These are phyloP conservation scores for Caenorhabditis panamensis DNA, from an alignment of 2,888 invertebrate species.

Conservation along the genomic window DNA sequence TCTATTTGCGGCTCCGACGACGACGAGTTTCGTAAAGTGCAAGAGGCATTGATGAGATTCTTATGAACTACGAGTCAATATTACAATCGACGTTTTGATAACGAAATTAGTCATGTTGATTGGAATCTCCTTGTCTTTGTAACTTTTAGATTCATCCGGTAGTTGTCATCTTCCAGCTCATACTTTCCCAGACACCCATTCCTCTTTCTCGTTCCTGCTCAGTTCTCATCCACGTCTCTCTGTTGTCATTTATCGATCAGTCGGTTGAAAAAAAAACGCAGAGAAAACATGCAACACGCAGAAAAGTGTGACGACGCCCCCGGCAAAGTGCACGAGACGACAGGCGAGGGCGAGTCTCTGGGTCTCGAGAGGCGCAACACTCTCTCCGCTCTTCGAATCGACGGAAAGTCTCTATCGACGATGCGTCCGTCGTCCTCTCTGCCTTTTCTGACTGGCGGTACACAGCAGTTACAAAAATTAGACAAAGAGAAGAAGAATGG, in stretches of 20 bases:
- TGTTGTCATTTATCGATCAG: slow-evolving; percentile 20
- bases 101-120: too few relatives aligned
- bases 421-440: slow-evolving; percentile 2
- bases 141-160: too few relatives aligned
- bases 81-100: too few relatives aligned
- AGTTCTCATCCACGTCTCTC: not conserved
- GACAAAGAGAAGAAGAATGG: slow-evolving; percentile 7
- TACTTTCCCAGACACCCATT: too few relatives aligned
- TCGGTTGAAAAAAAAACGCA: slow-evolving; percentile 21
- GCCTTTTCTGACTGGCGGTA: slow-evolving; percentile 10
- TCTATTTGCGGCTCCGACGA: too few relatives aligned
- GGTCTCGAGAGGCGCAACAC: slow-evolving; percentile 13
- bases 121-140: too few relatives aligned
- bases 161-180: not conserved
- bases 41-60: too few relatives aligned
- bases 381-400: slow-evolving; percentile 6
- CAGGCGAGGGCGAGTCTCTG: slow-evolving; percentile 6
- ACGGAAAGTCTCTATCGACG: slow-evolving; percentile 1
- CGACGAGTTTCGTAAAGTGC: too few relatives aligned
- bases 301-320: slow-evolving; percentile 38
- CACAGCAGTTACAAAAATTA: slow-evolving; percentile 17
- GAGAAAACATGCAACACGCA: slow-evolving; percentile 23
- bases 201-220: not conserved
- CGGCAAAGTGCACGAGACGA: slow-evolving; percentile 23
- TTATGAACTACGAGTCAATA: too few relatives aligned